phyloP scores from a whole-genome alignment of 2,888 invertebrate species.

The Melanargia galathea region DNA sequence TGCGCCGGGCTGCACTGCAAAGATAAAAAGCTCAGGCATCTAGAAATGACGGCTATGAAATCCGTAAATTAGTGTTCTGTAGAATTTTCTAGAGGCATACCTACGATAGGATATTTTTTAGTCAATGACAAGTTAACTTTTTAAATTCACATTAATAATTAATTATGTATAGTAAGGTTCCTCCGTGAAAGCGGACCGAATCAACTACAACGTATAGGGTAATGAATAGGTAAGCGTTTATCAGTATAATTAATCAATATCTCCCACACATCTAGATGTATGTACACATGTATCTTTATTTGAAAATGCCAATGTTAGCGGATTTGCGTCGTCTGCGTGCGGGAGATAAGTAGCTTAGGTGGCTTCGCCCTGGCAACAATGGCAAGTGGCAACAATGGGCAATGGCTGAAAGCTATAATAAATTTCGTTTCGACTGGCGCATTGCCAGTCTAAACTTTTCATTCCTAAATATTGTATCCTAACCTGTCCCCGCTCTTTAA shows the following conservation, averaged over 20 bases:
- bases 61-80: neutral
- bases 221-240: too few species aligned
- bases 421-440: constrained; percentile 6
- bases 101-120: too few species aligned
- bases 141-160: too few species aligned
- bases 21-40: constrained; percentile 4
- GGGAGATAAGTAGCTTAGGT: constrained; percentile 17
- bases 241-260: neutral
- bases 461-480: neutral
- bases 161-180: too few species aligned
- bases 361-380: constrained; percentile 10
- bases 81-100: neutral
- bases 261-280: neutral
- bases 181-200: too few species aligned
- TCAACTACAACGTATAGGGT: too few species aligned
- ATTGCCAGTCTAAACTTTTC: neutral
- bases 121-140: too few species aligned
- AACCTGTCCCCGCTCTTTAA: too few species aligned
- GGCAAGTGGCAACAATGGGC: too few species aligned
- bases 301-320: constrained; percentile 9
- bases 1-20: neutral
- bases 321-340: constrained; percentile 7
- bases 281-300: neutral
- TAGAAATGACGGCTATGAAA: neutral
- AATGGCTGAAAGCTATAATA: constrained; percentile 2